Base-by-base conservation (phyloP, 2,797 vertebrate genomes). In the Falco columbarius region DNA sequence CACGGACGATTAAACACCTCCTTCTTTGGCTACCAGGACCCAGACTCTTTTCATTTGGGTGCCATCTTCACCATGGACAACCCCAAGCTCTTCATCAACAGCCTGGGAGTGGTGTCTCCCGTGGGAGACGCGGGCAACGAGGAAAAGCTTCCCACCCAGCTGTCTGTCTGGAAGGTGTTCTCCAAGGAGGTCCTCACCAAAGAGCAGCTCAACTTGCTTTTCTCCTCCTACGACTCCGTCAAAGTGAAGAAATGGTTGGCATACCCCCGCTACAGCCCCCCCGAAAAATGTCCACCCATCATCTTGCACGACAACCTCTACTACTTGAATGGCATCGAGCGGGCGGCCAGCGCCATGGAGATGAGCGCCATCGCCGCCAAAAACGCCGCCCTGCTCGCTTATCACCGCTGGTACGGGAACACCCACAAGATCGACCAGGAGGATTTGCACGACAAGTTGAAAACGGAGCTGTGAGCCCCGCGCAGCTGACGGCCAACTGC, bases 341-440 rank as follows among this genome's bases (percentile, higher is more conserved):
- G 98, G 94, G 98, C 98, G 0, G 99, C 99, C 2, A 99, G 99
- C 3, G 98, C 99, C 93, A 98, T 99, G 99, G 99, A 99, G 97
- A 99, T 99, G 98, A 99, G 99, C 3, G 98, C 98, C 70, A 98
- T 99, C 24, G 98, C 99, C 0, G 99, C 98, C 76, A 98, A 99
- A 74, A 99, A 99, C 9, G 84, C 98, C 1, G 99, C 98, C 0
- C 98, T 99, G 68, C 98, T 99, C 9, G 99, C 99, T 9, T 98
- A 99, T 84, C 99, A 99, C 94, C 99, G 95, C 74, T 99, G 99
- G 99, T 98, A 99, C 5, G 81, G 91, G 12, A 97, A 98, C 88
- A 14, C 14, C 0, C 38, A 77, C 38, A 98, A 94, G 97, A 92
- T 99, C 1, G 98, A 99, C 96, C 99, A 99, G 96, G 99, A 99